A percentile compares a stretch with the other conserved stretches of the same genome.
Conservation (phyloP, 2,797 vertebrate species). For the Limnodromus scolopaceus region DNA sequence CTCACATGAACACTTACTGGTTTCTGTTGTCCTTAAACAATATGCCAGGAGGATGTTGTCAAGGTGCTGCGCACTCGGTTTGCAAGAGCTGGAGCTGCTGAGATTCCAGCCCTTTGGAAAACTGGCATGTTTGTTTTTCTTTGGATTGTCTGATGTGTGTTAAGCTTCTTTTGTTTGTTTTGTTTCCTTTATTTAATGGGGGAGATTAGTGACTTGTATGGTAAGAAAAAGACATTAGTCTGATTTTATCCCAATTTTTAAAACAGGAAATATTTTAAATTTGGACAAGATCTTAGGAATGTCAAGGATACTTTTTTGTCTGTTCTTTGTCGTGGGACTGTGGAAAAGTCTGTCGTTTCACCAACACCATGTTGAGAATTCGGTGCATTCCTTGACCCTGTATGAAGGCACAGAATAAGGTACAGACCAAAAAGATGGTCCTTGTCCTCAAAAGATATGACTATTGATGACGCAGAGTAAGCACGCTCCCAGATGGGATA, state of each 20-base stretch:
- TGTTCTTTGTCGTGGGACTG: neutral
- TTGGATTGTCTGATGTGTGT: neutral
- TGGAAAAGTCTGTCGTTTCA: neutral
- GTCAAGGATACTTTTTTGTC: neutral
- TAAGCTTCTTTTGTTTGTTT: neutral
- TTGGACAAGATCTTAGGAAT: neutral
- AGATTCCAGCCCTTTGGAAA: neutral
- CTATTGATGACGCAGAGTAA: neutral
- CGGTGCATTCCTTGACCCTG: neutral
- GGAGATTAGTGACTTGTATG: neutral
- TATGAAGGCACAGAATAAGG: neutral
- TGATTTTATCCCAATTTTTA: neutral
- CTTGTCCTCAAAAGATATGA: neutral
- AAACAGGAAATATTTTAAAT: neutral
- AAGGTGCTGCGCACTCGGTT: neutral
- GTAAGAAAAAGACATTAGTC: neutral
- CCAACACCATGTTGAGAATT: neutral
- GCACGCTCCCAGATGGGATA: neutral
- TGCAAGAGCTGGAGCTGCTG: neutral
- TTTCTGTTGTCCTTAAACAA: neutral
- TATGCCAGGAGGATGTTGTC: neutral
- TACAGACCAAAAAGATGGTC: neutral
- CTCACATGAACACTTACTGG: fast-evolving
- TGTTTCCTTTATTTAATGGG: neutral
- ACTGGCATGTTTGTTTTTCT: neutral